Conservation (phyloP, 2,113 vertebrate genomes). For the Prionailurus viverrinus region DNA sequence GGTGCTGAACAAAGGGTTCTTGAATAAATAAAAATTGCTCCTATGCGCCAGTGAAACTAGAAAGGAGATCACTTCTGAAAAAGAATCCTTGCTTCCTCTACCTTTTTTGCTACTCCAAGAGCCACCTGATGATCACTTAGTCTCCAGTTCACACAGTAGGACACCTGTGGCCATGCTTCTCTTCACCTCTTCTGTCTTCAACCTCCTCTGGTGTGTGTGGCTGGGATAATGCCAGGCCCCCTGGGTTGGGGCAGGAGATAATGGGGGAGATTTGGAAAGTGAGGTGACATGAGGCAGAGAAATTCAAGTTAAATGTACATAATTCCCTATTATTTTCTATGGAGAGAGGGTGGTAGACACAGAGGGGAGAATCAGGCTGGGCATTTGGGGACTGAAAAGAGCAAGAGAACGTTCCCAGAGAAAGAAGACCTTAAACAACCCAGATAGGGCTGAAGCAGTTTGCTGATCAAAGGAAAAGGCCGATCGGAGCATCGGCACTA, state of each 20-base stretch:
- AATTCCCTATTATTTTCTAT: not conserved
- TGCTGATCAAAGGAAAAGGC: not conserved
- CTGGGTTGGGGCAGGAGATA: not conserved
- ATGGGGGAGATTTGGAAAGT: not conserved
- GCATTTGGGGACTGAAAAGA: not conserved
- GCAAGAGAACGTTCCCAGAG: not conserved
- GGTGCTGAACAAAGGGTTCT: not conserved
- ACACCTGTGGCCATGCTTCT: not conserved
- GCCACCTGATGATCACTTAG: not conserved
- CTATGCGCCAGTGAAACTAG: not conserved
- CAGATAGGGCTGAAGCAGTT: not conserved
- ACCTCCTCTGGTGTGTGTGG: not conserved
- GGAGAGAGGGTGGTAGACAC: not conserved
- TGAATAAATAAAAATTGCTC: not conserved
- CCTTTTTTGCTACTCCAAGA: not conserved
- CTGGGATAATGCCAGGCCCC: not conserved
- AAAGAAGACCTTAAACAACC: constrained; percentile 21
- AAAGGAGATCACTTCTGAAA: not conserved
- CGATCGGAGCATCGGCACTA: not conserved
- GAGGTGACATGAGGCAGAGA: not conserved
- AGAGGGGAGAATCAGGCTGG: not conserved
- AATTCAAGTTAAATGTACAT: not conserved
- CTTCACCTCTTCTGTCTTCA: not conserved
- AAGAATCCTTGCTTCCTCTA: not conserved
- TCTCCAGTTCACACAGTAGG: not conserved